Conservation (phyloP, 1,140 invertebrate genomes). For the Chironomus striatipennis region DNA sequence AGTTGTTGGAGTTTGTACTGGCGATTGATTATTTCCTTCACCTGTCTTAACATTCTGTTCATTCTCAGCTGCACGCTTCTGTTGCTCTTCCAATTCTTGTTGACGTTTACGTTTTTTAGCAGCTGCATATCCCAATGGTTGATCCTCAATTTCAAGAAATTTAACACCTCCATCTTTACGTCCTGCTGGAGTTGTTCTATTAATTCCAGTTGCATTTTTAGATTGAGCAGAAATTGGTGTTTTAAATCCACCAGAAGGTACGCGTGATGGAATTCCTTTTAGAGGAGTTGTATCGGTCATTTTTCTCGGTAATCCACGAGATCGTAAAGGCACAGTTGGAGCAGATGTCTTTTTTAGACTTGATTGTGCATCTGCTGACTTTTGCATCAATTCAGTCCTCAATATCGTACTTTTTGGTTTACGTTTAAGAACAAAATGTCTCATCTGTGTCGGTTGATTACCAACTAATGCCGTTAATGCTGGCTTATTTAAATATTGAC, state of each 20-base stretch:
- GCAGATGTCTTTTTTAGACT: constrained; percentile 83
- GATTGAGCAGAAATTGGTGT: constrained; percentile 43
- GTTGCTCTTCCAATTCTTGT: constrained; percentile 68
- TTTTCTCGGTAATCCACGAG: constrained; percentile 89
- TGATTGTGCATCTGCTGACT: constrained; percentile 78
- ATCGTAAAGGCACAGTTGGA: constrained; percentile 76
- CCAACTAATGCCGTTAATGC: constrained; percentile 76
- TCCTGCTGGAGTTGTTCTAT: constrained; percentile 45
- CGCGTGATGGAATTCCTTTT: constrained; percentile 79
- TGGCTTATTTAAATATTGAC: constrained; percentile 91
- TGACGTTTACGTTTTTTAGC: constrained; percentile 50
- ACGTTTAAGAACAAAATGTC: constrained; percentile 90
- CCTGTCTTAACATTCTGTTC: constrained; percentile 43
- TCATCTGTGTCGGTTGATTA: constrained; percentile 55
- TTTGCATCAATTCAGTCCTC: constrained; percentile 80
- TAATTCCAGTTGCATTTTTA: constrained; percentile 41
- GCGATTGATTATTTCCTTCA: constrained; percentile 5
- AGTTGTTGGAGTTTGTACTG: constrained; percentile 36
- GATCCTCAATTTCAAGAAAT: constrained; percentile 85
- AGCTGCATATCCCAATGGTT: constrained; percentile 63
- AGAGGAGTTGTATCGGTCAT: constrained; percentile 94
- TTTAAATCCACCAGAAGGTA: constrained; percentile 51
- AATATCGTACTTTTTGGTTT: constrained; percentile 92
- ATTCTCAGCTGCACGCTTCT: constrained; percentile 57
- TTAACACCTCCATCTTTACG: constrained; percentile 87